Evolutionary conservation across 2,113 vertebrate species (phyloP), one percentile per base, ranked within the genome.

Genomic region (Melanocharis versteri): DNA sequence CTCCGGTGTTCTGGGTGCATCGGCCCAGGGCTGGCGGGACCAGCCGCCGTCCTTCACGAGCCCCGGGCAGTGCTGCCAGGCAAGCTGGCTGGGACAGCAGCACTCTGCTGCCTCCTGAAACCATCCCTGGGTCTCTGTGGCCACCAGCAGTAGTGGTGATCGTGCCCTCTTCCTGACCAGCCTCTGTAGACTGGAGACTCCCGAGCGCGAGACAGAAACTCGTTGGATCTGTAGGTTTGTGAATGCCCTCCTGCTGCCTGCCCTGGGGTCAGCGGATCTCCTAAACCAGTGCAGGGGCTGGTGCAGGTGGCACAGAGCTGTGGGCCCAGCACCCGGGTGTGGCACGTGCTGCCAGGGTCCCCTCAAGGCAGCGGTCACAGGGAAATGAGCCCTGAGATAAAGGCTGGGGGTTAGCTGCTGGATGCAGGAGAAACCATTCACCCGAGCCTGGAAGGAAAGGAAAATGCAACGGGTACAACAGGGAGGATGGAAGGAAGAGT

Each of bases 1-100:
- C 91, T 95, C 94, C 83, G 91, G 96, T 78, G 91, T 28, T 95
- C 13, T 12, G 76, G 83, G 44, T n/a, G 83, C 11, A 48, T 22
- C 0, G 2, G 53, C 9, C 11, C 12, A 85, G 79, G 73, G 93
- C 39, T 5, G 48, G 76, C 0, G 2, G 76, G 15, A 61, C 31
- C 68, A 48, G 62, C 3, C 31, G 0, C 44, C 0, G 18, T 53
- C 89, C 93, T 80, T 86, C 57, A 39, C 14, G 2, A 86, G 51
- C 72, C 72, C 83, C 47, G 78, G 54, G 47, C 4, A 12, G n/a
- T 0, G 76, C 77, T 68, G 68, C 44, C 2, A 8, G 70, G 33
- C 44, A 7, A 39, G 60, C 58, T 10, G 3, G 68, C 2, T 3
- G 30, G 33, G 39, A 35, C 40, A 51, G 50, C 64, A 61, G 71